Conservation (phyloP, 2,888 invertebrate genomes). For the Escarpia spicata region DNA sequence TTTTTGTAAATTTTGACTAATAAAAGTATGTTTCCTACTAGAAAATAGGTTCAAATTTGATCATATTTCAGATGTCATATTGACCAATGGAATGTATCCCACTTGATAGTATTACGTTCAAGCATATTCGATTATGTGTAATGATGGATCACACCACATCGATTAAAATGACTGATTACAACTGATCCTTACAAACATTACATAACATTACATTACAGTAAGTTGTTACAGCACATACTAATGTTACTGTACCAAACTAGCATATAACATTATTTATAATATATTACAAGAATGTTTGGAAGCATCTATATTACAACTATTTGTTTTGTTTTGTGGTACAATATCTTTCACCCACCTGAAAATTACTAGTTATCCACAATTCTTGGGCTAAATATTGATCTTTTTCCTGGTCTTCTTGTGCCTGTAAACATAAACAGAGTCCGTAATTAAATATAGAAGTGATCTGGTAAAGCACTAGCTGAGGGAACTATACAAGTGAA, state of each 20-base stretch:
- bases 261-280: neutral
- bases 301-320: neutral
- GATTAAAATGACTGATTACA: no score
- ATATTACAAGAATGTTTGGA: neutral
- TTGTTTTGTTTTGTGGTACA: neutral
- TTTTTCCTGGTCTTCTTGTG: slow-evolving; percentile 78
- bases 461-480: no score
- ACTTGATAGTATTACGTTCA: no score
- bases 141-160: no score
- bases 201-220: neutral
- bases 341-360: slow-evolving; percentile 64
- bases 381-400: slow-evolving; percentile 79
- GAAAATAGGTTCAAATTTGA: no score
- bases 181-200: neutral
- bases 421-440: slow-evolving; percentile 44
- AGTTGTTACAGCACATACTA: neutral
- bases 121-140: no score
- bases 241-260: neutral
- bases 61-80: no score
- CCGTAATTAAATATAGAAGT: no score
- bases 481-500: no score
- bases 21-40: no score
- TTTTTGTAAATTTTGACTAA: neutral
- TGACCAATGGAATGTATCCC: no score
- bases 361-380: slow-evolving; percentile 86